These are phyloP conservation scores for Anorthoa munda DNA, from an alignment of 2,888 invertebrate species.

Conservation along the genomic window DNA sequence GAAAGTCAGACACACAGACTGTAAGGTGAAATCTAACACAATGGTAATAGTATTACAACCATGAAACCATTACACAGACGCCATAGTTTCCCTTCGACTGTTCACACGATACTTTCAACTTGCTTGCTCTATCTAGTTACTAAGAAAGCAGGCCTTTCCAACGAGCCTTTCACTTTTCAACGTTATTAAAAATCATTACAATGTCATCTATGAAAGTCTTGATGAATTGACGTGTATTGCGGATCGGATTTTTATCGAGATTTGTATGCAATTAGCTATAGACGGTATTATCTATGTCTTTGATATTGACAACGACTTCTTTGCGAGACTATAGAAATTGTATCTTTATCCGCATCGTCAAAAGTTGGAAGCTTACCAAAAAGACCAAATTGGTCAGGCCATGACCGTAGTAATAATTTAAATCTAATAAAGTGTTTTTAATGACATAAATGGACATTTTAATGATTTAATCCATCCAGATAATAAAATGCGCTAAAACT, in stretches of 20 bases:
- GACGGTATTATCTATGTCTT: conserved; percentile 13
- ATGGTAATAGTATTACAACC: conserved; percentile 66
- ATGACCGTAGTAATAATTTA: conserved; percentile 9
- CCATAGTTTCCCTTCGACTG: conserved; percentile 81
- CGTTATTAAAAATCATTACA: conserved; percentile 85
- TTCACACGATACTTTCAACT: conserved; percentile 88
- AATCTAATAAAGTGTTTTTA: conserved; percentile 29
- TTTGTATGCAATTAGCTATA: conserved; percentile 28
- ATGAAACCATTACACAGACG: conserved; percentile 66
- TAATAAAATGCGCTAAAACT: conserved; percentile 30
- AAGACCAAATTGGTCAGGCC: conserved; percentile 2
- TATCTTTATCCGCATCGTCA: neutral
- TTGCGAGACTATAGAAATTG: conserved; percentile 2
- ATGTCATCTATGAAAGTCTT: conserved; percentile 81
- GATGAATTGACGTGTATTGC: conserved; percentile 68
- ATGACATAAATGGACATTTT: conserved; percentile 24
- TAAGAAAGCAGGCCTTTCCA: conserved; percentile 84
- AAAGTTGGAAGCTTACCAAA: conserved; percentile 19
- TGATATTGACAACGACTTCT: neutral
- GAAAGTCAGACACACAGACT: conserved; percentile 58
- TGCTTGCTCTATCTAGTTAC: conserved; percentile 85
- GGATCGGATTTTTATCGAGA: conserved; percentile 46
- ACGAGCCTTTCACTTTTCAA: conserved; percentile 88
- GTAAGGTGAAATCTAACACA: conserved; percentile 68
- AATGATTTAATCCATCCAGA: conserved; percentile 27